A percentile compares a stretch with the other conserved stretches of the same genome.
These are phyloP conservation scores for Ormyrus thymus DNA, from an alignment of 2,888 invertebrate species.

Conservation along the genomic window DNA sequence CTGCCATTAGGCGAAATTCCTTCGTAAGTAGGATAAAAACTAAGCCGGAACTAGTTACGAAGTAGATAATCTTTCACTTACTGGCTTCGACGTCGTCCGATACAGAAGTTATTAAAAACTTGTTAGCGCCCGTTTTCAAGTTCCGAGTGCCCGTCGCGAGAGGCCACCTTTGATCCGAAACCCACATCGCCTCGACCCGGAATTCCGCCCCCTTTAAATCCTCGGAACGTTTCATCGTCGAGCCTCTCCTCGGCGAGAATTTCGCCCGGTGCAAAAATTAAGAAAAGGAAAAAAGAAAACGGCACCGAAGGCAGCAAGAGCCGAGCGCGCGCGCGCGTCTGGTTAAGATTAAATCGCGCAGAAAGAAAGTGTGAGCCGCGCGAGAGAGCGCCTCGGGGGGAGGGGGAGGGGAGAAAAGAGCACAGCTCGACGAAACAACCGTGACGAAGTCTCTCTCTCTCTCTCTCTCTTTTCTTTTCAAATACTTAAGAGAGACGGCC, in stretches of 20 bases:
- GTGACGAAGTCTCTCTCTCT: slow-evolving; percentile 37
- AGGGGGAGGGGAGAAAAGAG: slow-evolving; percentile 12
- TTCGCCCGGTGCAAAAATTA: slow-evolving; percentile 12
- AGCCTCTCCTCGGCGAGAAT: background rate
- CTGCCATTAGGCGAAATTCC: background rate
- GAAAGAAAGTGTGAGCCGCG: slow-evolving; percentile 8
- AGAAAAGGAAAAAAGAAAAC: background rate
- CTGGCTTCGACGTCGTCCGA: no score
- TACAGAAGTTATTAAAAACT: no score
- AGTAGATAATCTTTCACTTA: no score
- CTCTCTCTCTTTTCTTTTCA: slow-evolving; percentile 28
- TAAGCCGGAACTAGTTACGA: slow-evolving; percentile 40
- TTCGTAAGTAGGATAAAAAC: slow-evolving; percentile 56
- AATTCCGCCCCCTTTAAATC: background rate
- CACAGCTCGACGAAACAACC: slow-evolving; percentile 37
- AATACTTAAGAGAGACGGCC: slow-evolving; percentile 24
- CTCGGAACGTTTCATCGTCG: background rate
- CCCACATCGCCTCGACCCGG: background rate
- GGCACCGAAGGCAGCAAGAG: no score
- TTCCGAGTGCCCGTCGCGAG: no score
- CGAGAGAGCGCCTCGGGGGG: background rate
- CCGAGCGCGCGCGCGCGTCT: background rate
- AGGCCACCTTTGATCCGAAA: background rate
- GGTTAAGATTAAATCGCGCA: slow-evolving; percentile 33
- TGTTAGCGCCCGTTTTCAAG: no score